Percentiles rank a stretch among this genome's conserved stretches.
Conservation (phyloP, 1,140 invertebrate species). For the Heliconius nattereri region DNA sequence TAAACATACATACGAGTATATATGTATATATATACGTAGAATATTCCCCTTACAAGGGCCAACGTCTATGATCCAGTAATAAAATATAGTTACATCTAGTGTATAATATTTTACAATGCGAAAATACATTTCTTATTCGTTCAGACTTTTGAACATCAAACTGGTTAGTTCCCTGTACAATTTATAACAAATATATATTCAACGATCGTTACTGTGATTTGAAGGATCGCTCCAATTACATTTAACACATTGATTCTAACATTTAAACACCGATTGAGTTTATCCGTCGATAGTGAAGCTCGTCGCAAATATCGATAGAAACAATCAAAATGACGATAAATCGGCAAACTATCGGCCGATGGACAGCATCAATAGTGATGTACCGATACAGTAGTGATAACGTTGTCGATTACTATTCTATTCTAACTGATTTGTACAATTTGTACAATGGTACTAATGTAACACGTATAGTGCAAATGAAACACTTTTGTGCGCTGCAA, state of each 20-base stretch:
- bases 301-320: constrained; percentile 12
- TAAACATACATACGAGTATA: constrained; percentile 12
- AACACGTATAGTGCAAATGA: constrained; percentile 32
- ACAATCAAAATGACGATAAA: constrained; percentile 2
- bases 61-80: constrained; percentile 70
- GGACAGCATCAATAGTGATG: constrained; percentile 4
- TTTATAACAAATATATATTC: constrained; percentile 74
- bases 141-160: constrained; percentile 78
- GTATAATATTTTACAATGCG: constrained; percentile 78
- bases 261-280: constrained; percentile 19
- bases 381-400: neutral
- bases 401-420: neutral
- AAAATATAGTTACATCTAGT: constrained; percentile 77
- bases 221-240: constrained; percentile 53
- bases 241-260: constrained; percentile 21
- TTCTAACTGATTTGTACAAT: constrained; percentile 32
- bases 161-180: constrained; percentile 76
- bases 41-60: constrained; percentile 61
- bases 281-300: constrained; percentile 10
- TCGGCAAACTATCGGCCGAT: constrained; percentile 1
- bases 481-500: constrained; percentile 17
- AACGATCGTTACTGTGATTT: constrained; percentile 79
- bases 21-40: constrained; percentile 28
- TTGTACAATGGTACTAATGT: constrained; percentile 31
- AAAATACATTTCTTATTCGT: constrained; percentile 76